These are phyloP conservation scores for Trichoplusia ni DNA, from an alignment of 1,140 invertebrate genomes.

Conservation along the genomic window DNA sequence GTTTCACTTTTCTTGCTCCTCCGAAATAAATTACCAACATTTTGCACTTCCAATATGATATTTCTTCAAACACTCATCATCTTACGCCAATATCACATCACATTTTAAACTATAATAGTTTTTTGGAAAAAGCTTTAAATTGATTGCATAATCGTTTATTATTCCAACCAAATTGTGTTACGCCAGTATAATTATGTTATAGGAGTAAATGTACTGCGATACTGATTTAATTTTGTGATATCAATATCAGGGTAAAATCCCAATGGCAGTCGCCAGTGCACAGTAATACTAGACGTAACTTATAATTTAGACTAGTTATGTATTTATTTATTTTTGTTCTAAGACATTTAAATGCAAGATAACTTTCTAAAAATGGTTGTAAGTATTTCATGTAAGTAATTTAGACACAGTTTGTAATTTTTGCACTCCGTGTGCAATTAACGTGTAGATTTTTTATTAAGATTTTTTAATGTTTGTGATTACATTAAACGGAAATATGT, in stretches of 20 bases:
- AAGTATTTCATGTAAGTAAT: not conserved
- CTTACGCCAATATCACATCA: too few species aligned
- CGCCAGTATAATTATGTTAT: too few species aligned
- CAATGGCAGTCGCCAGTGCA: not conserved
- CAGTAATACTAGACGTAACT: not conserved
- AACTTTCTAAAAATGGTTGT: not conserved
- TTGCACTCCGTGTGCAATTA: not conserved
- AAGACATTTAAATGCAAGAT: slow-evolving; percentile 12
- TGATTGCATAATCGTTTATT: too few species aligned
- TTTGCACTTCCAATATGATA: too few species aligned
- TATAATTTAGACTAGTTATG: not conserved
- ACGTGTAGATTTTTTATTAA: not conserved
- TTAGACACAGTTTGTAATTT: not conserved
- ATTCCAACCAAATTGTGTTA: too few species aligned
- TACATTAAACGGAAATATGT: slow-evolving; percentile 6
- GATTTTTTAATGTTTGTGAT: not conserved
- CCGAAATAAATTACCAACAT: too few species aligned
- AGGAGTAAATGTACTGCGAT: not conserved
- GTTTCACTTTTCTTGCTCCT: too few species aligned
- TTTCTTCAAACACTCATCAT: too few species aligned
- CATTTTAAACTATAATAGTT: too few species aligned
- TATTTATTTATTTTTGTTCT: slow-evolving; percentile 16
- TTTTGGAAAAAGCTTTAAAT: too few species aligned
- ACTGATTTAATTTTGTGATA: slow-evolving; percentile 4
- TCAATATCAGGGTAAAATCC: not conserved